Evolutionary conservation across 2,797 vertebrate species (phyloP).

Genomic region (Pseudocheirus occidentalis): DNA sequence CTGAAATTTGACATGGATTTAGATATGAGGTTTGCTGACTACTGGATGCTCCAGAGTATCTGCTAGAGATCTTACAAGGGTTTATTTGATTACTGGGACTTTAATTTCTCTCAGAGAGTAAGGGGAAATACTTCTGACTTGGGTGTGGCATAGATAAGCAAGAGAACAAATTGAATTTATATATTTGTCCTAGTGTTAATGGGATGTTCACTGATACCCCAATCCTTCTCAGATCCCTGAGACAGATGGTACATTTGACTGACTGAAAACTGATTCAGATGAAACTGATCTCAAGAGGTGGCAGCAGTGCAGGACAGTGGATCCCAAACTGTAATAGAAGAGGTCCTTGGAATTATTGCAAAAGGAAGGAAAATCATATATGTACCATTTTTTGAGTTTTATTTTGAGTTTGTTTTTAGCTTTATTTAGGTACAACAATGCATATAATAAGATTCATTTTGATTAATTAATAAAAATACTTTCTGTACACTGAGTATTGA

Average conservation of each 20-base stretch:
- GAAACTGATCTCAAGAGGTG: neutral
- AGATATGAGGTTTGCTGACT: conserved; percentile 75
- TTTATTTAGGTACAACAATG: neutral
- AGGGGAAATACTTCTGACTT: conserved; percentile 53
- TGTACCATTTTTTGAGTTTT: neutral
- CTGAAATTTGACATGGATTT: conserved; percentile 79
- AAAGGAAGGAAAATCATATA: neutral
- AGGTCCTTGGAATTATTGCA: no score
- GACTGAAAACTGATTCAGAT: neutral
- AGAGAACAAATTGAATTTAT: neutral
- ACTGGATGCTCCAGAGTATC: conserved; percentile 65
- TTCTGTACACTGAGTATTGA: no score
- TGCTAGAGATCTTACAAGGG: conserved; percentile 71
- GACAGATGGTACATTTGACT: neutral
- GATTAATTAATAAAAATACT: no score
- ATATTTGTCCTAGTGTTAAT: neutral
- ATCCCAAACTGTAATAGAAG: neutral
- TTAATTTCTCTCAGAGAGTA: conserved; percentile 68
- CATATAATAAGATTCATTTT: neutral
- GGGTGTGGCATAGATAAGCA: conserved; percentile 10
- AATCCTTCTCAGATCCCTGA: neutral
- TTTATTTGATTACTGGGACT: conserved; percentile 70
- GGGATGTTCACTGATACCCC: neutral
- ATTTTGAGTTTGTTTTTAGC: neutral
- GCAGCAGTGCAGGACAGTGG: neutral